phyloP scores from a whole-genome alignment of 2,797 vertebrate genomes.

The Macrochelys suwanniensis region DNA sequence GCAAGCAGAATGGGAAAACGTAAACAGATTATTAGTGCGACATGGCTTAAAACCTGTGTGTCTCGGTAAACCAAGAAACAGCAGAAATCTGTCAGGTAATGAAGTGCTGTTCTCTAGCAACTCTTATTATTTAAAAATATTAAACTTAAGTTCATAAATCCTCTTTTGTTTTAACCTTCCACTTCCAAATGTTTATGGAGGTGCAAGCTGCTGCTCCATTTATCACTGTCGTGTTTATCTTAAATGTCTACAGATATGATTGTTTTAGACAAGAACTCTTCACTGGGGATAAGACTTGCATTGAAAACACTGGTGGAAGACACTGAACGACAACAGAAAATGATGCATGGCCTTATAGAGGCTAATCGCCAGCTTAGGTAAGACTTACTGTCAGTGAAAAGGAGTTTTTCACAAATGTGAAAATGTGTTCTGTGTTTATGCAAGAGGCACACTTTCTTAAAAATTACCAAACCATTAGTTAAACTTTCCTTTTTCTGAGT shows the following conservation, averaged over 20 bases:
- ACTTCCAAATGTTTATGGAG: neutral
- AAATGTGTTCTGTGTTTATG: neutral
- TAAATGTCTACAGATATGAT: slow-evolving; percentile 81
- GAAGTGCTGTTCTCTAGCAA: neutral
- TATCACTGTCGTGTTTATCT: neutral
- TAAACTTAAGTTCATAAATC: neutral
- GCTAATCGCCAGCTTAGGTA: slow-evolving; percentile 90
- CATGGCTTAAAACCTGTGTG: slow-evolving; percentile 87
- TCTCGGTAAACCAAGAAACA: slow-evolving; percentile 81
- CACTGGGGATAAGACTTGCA: slow-evolving; percentile 82
- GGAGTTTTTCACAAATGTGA: neutral
- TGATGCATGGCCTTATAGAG: slow-evolving; percentile 90
- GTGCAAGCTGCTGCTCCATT: neutral
- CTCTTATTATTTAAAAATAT: neutral
- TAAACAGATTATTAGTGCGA: slow-evolving; percentile 85
- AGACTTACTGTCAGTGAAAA: slow-evolving; percentile 3
- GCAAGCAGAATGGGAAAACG: slow-evolving; percentile 87
- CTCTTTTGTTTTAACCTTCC: neutral
- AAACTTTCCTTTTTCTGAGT: fast-evolving
- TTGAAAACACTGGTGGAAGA: slow-evolving; percentile 88
- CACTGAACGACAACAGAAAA: slow-evolving; percentile 85
- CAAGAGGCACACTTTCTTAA: neutral
- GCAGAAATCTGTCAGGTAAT: slow-evolving; percentile 84
- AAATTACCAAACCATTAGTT: neutral
- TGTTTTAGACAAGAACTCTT: slow-evolving; percentile 86